phyloP scores from a whole-genome alignment of 2,113 vertebrate species.

The Strix aluco region DNA sequence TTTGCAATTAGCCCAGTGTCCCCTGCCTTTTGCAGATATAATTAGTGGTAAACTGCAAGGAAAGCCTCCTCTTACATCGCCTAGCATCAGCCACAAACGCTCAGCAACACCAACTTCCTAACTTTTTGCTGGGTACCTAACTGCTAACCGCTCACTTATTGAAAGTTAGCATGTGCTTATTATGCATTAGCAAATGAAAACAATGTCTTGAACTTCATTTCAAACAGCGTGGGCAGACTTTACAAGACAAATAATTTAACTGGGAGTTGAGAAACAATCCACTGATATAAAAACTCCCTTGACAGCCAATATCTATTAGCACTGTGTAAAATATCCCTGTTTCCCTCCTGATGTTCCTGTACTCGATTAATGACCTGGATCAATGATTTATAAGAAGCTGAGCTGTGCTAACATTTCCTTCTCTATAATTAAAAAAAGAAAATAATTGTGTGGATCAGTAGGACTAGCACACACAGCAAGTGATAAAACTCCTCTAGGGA shows the following conservation, averaged over 20 bases:
- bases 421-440: not conserved
- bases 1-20: not conserved
- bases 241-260: not conserved
- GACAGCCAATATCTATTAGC: not conserved
- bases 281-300: not conserved
- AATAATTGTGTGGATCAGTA: not conserved
- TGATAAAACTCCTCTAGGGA: not conserved
- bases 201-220: not conserved
- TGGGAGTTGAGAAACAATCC: not conserved
- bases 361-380: not conserved
- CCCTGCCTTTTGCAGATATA: not conserved
- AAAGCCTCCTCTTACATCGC: not conserved
- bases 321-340: not conserved
- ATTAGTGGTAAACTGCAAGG: not conserved
- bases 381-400: not conserved
- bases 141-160: rapidly evolving
- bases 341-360: not conserved
- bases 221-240: not conserved
- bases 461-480: not conserved
- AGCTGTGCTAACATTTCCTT: not conserved
- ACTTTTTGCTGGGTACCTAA: not conserved
- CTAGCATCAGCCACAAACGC: not conserved
- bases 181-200: not conserved
- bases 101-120: not conserved
- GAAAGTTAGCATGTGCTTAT: not conserved